These are phyloP conservation scores for Psilopogon haemacephalus DNA, from an alignment of 2,113 vertebrate genomes.

Conservation along the genomic window DNA sequence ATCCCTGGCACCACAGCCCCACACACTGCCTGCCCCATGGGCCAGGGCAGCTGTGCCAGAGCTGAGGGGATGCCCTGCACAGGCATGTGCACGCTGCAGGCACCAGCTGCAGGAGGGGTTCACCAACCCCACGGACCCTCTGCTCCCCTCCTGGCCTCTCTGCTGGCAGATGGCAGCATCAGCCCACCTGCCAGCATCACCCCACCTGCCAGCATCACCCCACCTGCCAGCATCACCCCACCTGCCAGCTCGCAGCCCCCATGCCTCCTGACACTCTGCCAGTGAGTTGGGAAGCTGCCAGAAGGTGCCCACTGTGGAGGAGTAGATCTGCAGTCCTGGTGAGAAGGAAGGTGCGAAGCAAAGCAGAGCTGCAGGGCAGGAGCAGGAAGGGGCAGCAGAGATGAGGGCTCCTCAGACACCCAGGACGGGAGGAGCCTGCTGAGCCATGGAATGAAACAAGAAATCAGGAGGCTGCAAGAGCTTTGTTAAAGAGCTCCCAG, in stretches of 20 bases:
- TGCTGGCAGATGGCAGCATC: background rate
- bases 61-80: background rate
- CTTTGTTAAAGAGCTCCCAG: conserved; percentile 49
- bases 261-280: accelerated
- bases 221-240: background rate
- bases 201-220: background rate
- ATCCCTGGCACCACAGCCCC: accelerated
- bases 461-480: conserved; percentile 43
- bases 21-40: accelerated
- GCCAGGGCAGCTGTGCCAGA: accelerated
- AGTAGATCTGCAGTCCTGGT: background rate
- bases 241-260: background rate
- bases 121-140: background rate
- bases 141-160: background rate
- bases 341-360: background rate
- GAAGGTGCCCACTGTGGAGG: background rate
- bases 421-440: background rate
- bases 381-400: background rate
- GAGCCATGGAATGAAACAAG: background rate
- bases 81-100: accelerated
- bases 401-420: background rate
- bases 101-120: background rate
- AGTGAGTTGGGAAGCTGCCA: background rate
- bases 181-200: background rate
- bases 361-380: background rate